phyloP scores from a whole-genome alignment of 2,888 invertebrate genomes.

The Lepidocyrtoides sp. region DNA sequence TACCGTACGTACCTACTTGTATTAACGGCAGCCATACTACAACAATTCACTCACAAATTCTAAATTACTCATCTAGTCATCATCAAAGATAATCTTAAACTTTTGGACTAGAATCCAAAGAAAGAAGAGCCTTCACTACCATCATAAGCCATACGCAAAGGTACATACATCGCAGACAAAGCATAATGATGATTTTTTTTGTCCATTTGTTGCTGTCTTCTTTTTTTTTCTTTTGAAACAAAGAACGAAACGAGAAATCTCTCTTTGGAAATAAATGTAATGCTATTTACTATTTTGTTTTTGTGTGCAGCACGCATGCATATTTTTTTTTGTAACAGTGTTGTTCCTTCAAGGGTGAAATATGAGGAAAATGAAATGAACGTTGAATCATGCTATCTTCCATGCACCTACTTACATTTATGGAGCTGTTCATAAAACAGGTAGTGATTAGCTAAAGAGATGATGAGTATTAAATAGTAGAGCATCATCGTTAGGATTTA shows the following conservation, averaged over 20 bases:
- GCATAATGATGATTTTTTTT: background rate
- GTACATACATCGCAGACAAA: too few species aligned
- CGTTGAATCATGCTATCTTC: background rate
- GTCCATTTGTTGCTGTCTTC: background rate
- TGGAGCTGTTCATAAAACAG: background rate
- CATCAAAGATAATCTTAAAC: too few species aligned
- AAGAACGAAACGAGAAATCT: background rate
- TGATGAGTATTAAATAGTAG: too few species aligned
- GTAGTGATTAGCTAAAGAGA: too few species aligned
- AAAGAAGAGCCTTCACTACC: too few species aligned
- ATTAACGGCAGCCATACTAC: too few species aligned
- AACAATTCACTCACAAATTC: too few species aligned
- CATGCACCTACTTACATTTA: background rate
- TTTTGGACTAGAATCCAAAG: too few species aligned
- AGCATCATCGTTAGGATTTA: too few species aligned
- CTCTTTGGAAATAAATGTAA: background rate
- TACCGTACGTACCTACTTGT: too few species aligned
- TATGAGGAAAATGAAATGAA: conserved; percentile 13
- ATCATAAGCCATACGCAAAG: too few species aligned
- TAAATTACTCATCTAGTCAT: too few species aligned
- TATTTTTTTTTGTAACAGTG: background rate
- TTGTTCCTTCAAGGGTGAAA: conserved; percentile 24
- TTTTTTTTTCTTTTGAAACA: background rate
- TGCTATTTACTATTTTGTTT: background rate
- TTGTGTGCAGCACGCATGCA: background rate